Evolutionary conservation across 2,797 vertebrate genomes (phyloP), one percentile per base, ranked within the genome.

Genomic region (Eulemur rubriventer): DNA sequence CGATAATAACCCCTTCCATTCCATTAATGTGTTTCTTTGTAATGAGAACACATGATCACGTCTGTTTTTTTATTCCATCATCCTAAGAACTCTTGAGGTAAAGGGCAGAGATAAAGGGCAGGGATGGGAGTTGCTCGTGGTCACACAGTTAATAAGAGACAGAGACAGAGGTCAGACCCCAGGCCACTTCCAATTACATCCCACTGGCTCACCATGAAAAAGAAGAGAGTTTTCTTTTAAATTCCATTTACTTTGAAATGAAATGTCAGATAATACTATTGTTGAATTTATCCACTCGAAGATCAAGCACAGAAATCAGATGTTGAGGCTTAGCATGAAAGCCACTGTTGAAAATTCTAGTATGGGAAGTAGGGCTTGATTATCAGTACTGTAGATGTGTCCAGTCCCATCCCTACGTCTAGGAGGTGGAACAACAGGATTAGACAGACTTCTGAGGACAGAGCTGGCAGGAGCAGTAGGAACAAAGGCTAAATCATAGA

Each of bases 281-380:
- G 41, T 90, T 92, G 84, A 72, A 76, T 94, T 89, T 93, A 59
- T 63, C 63, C n/a, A 75, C 26, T 63, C 73, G 79, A 94, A 90
- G 43, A 20, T 46, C 55, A 73, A 48, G n/a, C 30, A 69, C 28
- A 61, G 59, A 81, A 46, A 10, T 94, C 35, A 94, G 48, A 38
- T 75, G 9, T 30, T 91, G 73, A 92, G 35, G 85, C 57, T 93
- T 89, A 65, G 50, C 12, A 11, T 65, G 26, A 91, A 95, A 80
- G 57, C 59, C 2, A 4, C 73, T 18, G 76, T 13, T 59, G 48
- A 86, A 65, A 79, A 83, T 91, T 91, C 30, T 72, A 41, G 13
- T 61, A 33, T 72, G 17, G 69, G 83, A 73, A 86, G 16, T 43
- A 81, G 89, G 73, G 30, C 6, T 95, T 93, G 26, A 86, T 67